A percentile compares a stretch with the other conserved stretches of the same genome.
phyloP scores from a whole-genome alignment of 2,797 vertebrate species.

The Notolabrus celidotus region DNA sequence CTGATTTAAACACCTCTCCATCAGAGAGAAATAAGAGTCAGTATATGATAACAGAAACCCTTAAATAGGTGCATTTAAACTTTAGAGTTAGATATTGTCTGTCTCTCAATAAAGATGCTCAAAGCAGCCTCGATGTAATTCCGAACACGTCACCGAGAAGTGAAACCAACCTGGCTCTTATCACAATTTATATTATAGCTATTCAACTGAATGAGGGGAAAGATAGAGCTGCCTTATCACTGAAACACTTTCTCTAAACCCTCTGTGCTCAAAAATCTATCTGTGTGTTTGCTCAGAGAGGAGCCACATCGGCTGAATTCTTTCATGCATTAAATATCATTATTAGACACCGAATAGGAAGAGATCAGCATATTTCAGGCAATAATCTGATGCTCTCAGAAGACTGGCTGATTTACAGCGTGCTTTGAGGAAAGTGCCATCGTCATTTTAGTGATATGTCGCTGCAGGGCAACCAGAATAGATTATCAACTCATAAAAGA shows the following conservation, averaged over 20 bases:
- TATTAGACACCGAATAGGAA: constrained; percentile 14
- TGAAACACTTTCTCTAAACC: not conserved
- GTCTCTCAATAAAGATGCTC: not conserved
- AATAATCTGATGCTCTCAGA: constrained; percentile 1
- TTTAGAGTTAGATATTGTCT: constrained; percentile 1
- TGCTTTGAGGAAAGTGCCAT: not conserved
- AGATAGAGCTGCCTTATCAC: not conserved
- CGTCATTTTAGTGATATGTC: not conserved
- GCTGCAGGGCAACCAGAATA: too few relatives aligned
- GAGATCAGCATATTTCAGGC: constrained; percentile 3
- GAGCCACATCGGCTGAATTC: constrained; percentile 14
- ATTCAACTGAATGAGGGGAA: constrained; percentile 37
- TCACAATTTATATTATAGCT: constrained; percentile 18
- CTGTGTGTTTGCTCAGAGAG: too few relatives aligned
- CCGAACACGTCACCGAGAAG: constrained; percentile 20
- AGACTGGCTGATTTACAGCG: constrained; percentile 15
- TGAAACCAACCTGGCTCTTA: constrained; percentile 21
- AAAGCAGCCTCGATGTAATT: constrained; percentile 7
- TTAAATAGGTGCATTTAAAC: constrained; percentile 11
- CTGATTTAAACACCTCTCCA: constrained; percentile 32
- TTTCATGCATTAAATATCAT: constrained; percentile 18
- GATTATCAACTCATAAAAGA: too few relatives aligned
- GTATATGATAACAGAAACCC: constrained; percentile 17
- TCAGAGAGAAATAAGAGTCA: constrained; percentile 25
- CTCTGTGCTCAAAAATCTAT: too few relatives aligned